Evolutionary conservation across 2,797 vertebrate genomes (phyloP), one percentile per base, ranked within the genome.

Genomic region (Staurois parvus): DNA sequence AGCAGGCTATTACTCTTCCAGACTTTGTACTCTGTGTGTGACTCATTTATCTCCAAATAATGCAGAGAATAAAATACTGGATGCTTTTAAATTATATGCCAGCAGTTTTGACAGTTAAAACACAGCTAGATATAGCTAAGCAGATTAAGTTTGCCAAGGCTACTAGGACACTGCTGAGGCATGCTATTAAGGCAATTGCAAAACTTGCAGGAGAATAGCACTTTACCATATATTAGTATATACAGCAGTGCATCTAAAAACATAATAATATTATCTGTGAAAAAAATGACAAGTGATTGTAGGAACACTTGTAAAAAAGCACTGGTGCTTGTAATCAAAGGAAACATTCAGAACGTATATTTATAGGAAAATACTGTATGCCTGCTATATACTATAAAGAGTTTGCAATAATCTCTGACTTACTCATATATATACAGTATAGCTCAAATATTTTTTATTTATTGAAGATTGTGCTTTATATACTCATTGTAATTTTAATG

Each of bases 21-120:
- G 26, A 88, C 82, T 48, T 70, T 83, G 5, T 81, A 66, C 28
- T 26, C 24, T 81, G 28, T 79, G 75, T 24, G 68, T 32, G 34
- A n/a, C 67, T 90, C 86, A 67, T 90, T 89, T 81, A 7, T 2
- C 30, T 80, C 68, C 17, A 48, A 32, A 87, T 89, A 68, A 32
- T 89, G 42, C 80, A 89, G 90, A 19, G 73, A 66, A 83, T 19
- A 88, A 87, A 76, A 88, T 79, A 89, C 0, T 74, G 2, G 19
- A 66, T 21, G 88, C 73, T 84, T 87, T 79, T 79, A 68, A 88
- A 88, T 40, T 30, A 1, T 88, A 88, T 83, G 29, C 48, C 74
- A 88, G 84, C 4, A 85, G 68, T 72, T 72, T 45, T 8, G 7
- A 88, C 84, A 75, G 37, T 11, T 72, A 86, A 73, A 88, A 85